Base-by-base conservation (phyloP, 2,888 invertebrate genomes). In the Thymelicus sylvestris region DNA sequence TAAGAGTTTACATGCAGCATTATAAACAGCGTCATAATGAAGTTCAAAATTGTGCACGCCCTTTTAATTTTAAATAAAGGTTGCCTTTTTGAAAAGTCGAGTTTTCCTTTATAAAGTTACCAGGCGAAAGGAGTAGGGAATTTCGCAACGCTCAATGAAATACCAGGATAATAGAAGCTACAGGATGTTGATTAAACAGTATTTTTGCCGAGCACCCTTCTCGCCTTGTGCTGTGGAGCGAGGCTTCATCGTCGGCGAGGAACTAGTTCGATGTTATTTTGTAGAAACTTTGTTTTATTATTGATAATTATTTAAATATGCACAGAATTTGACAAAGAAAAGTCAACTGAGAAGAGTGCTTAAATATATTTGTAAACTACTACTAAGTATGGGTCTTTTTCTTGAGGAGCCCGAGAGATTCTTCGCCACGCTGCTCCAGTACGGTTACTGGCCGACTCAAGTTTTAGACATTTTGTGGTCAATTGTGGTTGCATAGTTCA, bases 181-280 rank as follows among this genome's bases (percentile, higher is more conserved):
- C 71, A 71, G 71, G 71, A 71, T 71, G 71, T 71, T 71, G 71
- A 71, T 71, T 71, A 71, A 71, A 71, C 66, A 66, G 71, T 71
- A 71, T 71, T 71, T 71, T 71, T 71, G 71, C 71, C 61, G 61
- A 44, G 71, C 71, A 66, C 71, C 71, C 66, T 61, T 50, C 59
- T 44, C 65, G 70, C 50, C 44, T 62, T 65, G 61, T 55, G 38
- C 24, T 52, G 41, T 2, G 38, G 31, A 31, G 8, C 4, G 15
- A 6, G 8, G 71, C 65, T 15, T 47, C 38, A 70, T 50, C 10
- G 39, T 39, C 50, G 12, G 61, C 71, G 55, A 70, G 10, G 59
- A 48, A 47, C 55, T 52, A n/a, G 8, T 31, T 6, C 7, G 39
- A n/a, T 39, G 31, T 31, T 31, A 31, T 31, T 31, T 3, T 31